A percentile compares a stretch with the other conserved stretches of the same genome.
Evolutionary conservation across 2,797 vertebrate species (phyloP).

Genomic region (Acanthurus tractus): DNA sequence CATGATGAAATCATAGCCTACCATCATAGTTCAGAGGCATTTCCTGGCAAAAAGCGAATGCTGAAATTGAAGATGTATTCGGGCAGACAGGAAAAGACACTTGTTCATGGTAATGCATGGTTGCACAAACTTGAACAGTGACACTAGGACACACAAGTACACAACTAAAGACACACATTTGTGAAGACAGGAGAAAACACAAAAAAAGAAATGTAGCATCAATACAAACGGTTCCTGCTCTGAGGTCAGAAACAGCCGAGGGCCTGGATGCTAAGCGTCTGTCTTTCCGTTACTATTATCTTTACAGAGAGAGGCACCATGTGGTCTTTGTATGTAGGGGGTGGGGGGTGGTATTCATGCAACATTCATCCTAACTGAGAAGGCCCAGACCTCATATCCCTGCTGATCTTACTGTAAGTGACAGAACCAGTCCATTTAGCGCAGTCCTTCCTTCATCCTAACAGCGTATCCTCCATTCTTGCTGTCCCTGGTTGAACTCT

Average conservation of each 20-base stretch:
- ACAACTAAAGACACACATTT: conserved; percentile 16
- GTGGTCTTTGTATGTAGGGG: conserved; percentile 19
- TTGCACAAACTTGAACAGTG: conserved; percentile 38
- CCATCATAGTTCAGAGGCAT: conserved; percentile 3
- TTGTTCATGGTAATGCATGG: conserved; percentile 36
- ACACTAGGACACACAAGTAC: conserved; percentile 24
- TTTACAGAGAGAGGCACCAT: conserved; percentile 3
- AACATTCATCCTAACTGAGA: conserved; percentile 59
- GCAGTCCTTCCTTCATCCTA: conserved; percentile 28
- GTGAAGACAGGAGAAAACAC: conserved; percentile 12
- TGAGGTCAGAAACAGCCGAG: conserved; percentile 29
- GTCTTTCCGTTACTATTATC: conserved; percentile 30
- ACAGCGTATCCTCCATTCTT: conserved; percentile 6
- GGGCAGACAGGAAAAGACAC: conserved; percentile 18
- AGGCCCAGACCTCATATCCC: conserved; percentile 41
- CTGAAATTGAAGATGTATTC: conserved; percentile 33
- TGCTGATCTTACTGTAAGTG: conserved; percentile 68
- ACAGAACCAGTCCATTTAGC: conserved; percentile 64
- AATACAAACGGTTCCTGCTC: conserved; percentile 15
- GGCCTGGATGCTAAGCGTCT: conserved; percentile 33
- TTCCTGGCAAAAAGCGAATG: conserved; percentile 22
- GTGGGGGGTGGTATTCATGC: conserved; percentile 23
- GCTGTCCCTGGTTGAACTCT: conserved; percentile 48
- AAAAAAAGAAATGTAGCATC: conserved; percentile 11
- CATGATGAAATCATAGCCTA: conserved; percentile 12